Conservation (phyloP, 2,888 invertebrate genomes). For the Carabus problematicus region DNA sequence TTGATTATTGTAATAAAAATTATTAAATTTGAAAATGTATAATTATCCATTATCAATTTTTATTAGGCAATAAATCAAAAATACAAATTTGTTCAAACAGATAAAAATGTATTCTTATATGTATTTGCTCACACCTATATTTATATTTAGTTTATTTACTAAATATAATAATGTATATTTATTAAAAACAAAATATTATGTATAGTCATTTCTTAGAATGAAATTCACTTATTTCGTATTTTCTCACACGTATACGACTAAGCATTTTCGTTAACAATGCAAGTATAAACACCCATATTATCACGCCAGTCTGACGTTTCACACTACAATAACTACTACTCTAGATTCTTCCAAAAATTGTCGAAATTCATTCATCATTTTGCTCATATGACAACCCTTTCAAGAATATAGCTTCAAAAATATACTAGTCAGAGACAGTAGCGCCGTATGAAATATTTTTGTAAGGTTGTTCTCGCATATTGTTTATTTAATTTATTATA, state of each 20-base stretch:
- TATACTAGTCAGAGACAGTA: neutral
- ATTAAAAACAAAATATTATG: too few species aligned
- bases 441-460: neutral
- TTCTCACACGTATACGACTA: neutral
- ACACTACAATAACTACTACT: neutral
- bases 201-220: too few species aligned
- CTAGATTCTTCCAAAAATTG: neutral
- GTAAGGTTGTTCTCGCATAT: neutral
- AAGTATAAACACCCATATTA: constrained; percentile 9
- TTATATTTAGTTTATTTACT: too few species aligned
- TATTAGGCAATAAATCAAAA: too few species aligned
- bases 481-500: too few species aligned
- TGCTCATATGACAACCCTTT: constrained; percentile 1
- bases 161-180: too few species aligned
- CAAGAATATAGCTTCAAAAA: neutral
- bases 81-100: too few species aligned
- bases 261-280: constrained; percentile 9
- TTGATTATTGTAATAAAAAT: too few species aligned
- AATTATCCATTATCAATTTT: too few species aligned
- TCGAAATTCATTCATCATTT: constrained; percentile 17
- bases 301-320: constrained; percentile 6
- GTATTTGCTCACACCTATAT: too few species aligned
- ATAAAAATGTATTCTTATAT: too few species aligned
- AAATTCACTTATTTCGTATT: constrained; percentile 13
- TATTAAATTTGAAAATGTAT: too few species aligned